Conservation (phyloP, 2,888 invertebrate genomes). For the Sicus ferrugineus region DNA sequence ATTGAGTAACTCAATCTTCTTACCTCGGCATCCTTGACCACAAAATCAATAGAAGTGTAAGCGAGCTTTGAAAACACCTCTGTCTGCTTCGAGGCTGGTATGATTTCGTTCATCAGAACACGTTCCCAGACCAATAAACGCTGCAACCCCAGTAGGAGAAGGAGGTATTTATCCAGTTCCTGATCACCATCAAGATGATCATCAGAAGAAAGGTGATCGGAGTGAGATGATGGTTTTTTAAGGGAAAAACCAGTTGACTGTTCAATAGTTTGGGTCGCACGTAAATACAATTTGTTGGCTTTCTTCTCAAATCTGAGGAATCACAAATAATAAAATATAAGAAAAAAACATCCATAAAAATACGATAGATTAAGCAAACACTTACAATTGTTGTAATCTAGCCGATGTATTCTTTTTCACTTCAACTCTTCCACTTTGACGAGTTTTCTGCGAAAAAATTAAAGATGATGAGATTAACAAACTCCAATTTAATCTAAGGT, state of each 20-base stretch:
- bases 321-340: not conserved
- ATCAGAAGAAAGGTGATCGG: constrained; percentile 61
- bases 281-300: constrained; percentile 83
- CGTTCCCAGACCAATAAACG: constrained; percentile 89
- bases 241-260: constrained; percentile 83
- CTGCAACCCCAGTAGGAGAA: constrained; percentile 82
- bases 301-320: constrained; percentile 74
- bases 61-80: constrained; percentile 85
- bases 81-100: constrained; percentile 81
- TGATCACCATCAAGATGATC: constrained; percentile 72
- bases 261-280: constrained; percentile 83
- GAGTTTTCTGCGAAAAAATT: constrained; percentile 53
- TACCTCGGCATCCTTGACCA: constrained; percentile 87
- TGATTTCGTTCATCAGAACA: constrained; percentile 81
- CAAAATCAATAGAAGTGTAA: constrained; percentile 82
- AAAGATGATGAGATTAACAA: not conserved
- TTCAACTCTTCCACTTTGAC: constrained; percentile 73
- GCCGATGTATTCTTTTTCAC: constrained; percentile 81
- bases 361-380: constrained; percentile 8
- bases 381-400: constrained; percentile 81
- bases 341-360: not conserved
- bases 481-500: not conserved
- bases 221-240: constrained; percentile 65
- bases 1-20: constrained; percentile 4
- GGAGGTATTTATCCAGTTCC: constrained; percentile 84